Percentiles rank a stretch among this genome's conserved stretches.
Evolutionary conservation across 2,888 invertebrate genomes (phyloP).

Genomic region (Erebia palarica): DNA sequence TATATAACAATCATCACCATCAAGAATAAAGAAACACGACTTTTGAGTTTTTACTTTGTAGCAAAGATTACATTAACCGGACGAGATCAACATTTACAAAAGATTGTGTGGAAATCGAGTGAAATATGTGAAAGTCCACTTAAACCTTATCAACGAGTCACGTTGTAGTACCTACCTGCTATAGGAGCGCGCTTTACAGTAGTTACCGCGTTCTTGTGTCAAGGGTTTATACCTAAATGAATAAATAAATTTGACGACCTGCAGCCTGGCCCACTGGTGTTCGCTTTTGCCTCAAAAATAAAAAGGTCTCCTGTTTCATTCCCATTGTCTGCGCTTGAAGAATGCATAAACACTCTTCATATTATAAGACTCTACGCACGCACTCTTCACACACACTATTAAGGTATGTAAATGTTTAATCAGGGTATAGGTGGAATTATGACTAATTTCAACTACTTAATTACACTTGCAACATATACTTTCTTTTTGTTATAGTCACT

Average conservation of each 20-base stretch:
- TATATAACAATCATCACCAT: too few relatives aligned
- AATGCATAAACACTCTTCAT: too few relatives aligned
- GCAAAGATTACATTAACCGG: background rate
- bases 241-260: background rate
- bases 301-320: too few relatives aligned
- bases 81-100: slow-evolving; percentile 10
- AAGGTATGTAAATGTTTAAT: too few relatives aligned
- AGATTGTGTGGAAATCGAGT: slow-evolving; percentile 14
- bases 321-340: too few relatives aligned
- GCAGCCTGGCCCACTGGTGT: too few relatives aligned
- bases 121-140: slow-evolving; percentile 20
- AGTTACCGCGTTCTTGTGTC: background rate
- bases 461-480: background rate
- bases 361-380: too few relatives aligned
- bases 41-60: background rate
- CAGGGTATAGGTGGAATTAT: background rate
- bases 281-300: too few relatives aligned
- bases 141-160: slow-evolving; percentile 13
- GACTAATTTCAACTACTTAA: background rate
- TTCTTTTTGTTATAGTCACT: background rate
- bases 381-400: too few relatives aligned
- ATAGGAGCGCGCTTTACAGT: background rate
- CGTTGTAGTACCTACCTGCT: background rate
- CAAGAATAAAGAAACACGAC: background rate
- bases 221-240: background rate